phyloP scores from a whole-genome alignment of 35 echinoderm and acorn worm genomes.

The Acanthaster planci region DNA sequence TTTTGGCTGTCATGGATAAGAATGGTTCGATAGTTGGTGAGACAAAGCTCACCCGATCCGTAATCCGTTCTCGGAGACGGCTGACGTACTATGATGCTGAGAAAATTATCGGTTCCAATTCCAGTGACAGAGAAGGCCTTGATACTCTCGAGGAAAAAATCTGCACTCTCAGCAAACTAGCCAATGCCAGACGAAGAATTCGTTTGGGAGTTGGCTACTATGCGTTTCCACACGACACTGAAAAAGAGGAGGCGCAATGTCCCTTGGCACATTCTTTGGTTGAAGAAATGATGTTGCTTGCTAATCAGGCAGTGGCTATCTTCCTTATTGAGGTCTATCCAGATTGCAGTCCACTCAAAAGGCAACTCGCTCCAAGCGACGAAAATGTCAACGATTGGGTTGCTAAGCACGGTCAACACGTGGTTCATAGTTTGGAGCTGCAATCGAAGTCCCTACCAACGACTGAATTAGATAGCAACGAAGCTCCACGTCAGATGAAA shows the following conservation, averaged over 20 bases:
- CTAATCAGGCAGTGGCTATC: conserved; percentile 54
- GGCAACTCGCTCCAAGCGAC: conserved; percentile 54
- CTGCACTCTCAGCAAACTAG: conserved; percentile 39
- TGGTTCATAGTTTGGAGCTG: conserved; percentile 18
- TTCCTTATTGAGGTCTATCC: conserved; percentile 37
- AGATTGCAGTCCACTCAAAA: conserved; percentile 53
- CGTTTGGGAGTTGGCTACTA: conserved; percentile 62
- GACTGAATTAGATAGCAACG: not conserved
- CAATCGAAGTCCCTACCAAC: not conserved
- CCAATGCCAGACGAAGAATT: conserved; percentile 6
- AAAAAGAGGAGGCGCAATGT: conserved; percentile 23
- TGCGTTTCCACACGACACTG: conserved; percentile 37
- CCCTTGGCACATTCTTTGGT: conserved; percentile 70
- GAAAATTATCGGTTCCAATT: conserved; percentile 20
- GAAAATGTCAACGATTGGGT: conserved; percentile 58
- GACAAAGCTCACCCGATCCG: conserved; percentile 6
- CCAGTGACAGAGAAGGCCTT: not conserved
- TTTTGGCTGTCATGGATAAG: conserved; percentile 46
- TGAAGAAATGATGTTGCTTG: conserved; percentile 91
- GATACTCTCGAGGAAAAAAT: not conserved
- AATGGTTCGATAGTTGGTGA: conserved; percentile 25
- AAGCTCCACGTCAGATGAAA: not conserved
- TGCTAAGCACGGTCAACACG: conserved; percentile 17
- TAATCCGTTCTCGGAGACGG: conserved; percentile 42
- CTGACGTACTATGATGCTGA: conserved; percentile 60